Evolutionary conservation across 2,113 vertebrate genomes (phyloP), one percentile per base, ranked within the genome.

Genomic region (Otus sunia): DNA sequence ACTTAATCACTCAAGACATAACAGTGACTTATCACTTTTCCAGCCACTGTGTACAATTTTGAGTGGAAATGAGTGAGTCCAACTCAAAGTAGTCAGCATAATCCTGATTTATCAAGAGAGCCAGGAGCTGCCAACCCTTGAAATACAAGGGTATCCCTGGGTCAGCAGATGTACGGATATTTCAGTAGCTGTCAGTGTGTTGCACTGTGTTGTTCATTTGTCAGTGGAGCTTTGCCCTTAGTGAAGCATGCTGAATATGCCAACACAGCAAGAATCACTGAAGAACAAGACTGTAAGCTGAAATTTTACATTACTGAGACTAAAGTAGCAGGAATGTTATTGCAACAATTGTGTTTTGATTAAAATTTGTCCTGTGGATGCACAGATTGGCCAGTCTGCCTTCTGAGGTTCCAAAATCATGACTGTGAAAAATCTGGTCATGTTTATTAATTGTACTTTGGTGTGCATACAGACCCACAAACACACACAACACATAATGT

Each of bases 1-100:
- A 91, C 82, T 94, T 92, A 92, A 86, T 95, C 90, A 67, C 43
- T 96, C 92, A 83, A 86, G 69, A 47, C 34, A 26, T 20, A 74
- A 43, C 34, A 82, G 37, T 55, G 82, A 52, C 75, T 88, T 93
- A 66, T 62, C 78, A 66, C 41, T 45, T 68, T 95, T 80, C 27
- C 75, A 95, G 73, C 17, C 66, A 60, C 45, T 74, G 47, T 47
- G 39, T 47, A 73, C 30, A 71, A 47, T 92, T 94, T 34, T 67
- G 72, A 88, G 82, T 59, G 72, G 79, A 92, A 94, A 86, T 68
- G 53, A 88, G 68, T 34, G 45, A 86, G 37, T 72, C 64, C 23
- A 72, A 36, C 78, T 59, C 79, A 59, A 84, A 93, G 68, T 23
- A 83, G 41, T 63, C 56, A 27, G 47, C 11, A 10, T 59, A 79